These are phyloP conservation scores for Cottoperca gobio DNA, from an alignment of 2,797 vertebrate species.

Conservation along the genomic window DNA sequence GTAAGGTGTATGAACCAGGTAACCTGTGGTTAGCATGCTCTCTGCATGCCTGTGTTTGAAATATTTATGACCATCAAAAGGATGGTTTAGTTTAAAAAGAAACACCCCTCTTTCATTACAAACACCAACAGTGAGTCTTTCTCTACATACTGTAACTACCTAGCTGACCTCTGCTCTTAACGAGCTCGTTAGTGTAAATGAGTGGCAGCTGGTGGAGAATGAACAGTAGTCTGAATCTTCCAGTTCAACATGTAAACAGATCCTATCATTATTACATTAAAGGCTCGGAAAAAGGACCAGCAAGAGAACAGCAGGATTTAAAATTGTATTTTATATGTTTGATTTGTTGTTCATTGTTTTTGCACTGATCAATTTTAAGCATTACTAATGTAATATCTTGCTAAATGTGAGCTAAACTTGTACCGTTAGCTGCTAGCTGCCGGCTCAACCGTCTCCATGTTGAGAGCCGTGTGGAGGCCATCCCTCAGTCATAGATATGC, in stretches of 20 bases:
- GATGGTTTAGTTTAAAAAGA: background rate
- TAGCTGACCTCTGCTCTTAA: background rate
- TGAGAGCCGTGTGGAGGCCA: too few relatives aligned
- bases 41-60: background rate
- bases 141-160: background rate
- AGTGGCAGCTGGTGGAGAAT: conserved; percentile 8
- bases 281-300: background rate
- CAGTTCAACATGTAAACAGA: background rate
- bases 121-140: background rate
- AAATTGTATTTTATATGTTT: background rate
- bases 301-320: background rate
- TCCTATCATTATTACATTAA: background rate
- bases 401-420: background rate
- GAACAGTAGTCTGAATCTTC: background rate
- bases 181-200: background rate
- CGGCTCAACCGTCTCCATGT: too few relatives aligned
- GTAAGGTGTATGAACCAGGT: too few relatives aligned
- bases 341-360: background rate
- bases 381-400: background rate
- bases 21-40: background rate
- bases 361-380: background rate
- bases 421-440: too few relatives aligned
- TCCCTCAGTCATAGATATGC: too few relatives aligned
- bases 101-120: background rate
- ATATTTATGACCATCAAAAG: background rate